These are phyloP conservation scores for Aegithalos caudatus DNA, from an alignment of 2,113 vertebrate species.

Conservation along the genomic window DNA sequence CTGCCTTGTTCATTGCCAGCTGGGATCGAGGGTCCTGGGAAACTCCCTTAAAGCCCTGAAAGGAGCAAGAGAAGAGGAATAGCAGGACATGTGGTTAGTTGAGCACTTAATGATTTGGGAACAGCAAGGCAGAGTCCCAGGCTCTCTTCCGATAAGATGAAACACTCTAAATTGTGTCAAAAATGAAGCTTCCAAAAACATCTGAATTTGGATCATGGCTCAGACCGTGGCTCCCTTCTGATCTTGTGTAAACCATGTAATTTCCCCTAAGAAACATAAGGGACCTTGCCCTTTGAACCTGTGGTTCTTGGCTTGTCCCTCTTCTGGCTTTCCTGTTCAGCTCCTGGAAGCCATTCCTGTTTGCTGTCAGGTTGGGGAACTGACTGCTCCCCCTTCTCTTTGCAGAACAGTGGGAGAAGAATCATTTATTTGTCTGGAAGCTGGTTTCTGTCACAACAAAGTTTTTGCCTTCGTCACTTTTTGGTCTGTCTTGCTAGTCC, in stretches of 20 bases:
- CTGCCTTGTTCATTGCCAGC: neutral
- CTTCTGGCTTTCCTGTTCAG: neutral
- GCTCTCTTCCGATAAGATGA: conserved; percentile 44
- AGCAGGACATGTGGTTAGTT: neutral
- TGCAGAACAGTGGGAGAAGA: neutral
- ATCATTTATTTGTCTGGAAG: neutral
- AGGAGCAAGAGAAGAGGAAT: neutral
- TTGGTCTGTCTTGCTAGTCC: neutral
- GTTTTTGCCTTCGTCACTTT: neutral
- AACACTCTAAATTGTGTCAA: conserved; percentile 20
- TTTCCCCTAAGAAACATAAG: conserved; percentile 14
- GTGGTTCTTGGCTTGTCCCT: conserved; percentile 19
- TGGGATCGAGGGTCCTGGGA: conserved; percentile 25
- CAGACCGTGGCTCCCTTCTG: neutral
- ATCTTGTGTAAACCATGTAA: conserved; percentile 6
- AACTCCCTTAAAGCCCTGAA: neutral
- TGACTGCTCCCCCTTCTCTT: neutral
- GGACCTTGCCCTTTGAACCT: conserved; percentile 35
- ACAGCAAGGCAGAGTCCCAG: neutral
- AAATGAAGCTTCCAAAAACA: conserved; percentile 20
- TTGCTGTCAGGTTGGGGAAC: neutral
- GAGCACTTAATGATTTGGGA: neutral
- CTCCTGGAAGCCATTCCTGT: neutral
- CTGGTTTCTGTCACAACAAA: neutral
- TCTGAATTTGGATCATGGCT: neutral